Base-by-base conservation (phyloP, 64 coral and sea anemone species). In the Actinia equina region DNA sequence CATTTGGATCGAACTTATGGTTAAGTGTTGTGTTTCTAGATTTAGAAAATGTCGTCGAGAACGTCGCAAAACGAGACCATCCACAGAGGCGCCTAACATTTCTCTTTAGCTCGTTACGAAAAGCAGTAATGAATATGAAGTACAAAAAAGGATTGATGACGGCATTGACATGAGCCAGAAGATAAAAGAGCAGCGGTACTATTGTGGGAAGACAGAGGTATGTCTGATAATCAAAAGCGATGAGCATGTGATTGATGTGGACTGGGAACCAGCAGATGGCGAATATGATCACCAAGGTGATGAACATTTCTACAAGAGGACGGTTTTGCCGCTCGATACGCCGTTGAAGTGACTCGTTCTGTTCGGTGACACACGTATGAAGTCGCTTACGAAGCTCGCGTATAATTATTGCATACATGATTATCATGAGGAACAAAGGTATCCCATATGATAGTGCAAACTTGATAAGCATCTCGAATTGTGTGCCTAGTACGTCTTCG, bases 261-360 rank as follows among this genome's bases (percentile, higher is more conserved):
- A 92, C 90, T n/a, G 90, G 90, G 51, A 92, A 83, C 90, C 90
- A 92, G 19, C 90, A 92, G 11, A 92, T 69, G 3, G 90, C 90
- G 53, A 92, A 92, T 56, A 87, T 87, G 25, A 83, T 80, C 18
- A 92, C 90, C 79, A 92, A 82, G 4, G 85, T 86, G 42, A 87
- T 77, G 63, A 92, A 87, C 90, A 92, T 92, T 44, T 80, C 55
- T 3, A 92, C 85, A 4, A 92, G 61, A 16, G 84, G 85, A 82
- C 86, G 84, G 80, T 92, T 92, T 27, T 87, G 77, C n/a, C 82
- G 90, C 17, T 79, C 58, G 23, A 92, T 87, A 7, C 81, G 58
- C 18, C 71, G 79, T 20, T 70, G 79, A 52, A 87, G 44, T 43
- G 53, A 41, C 77, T 51, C 17, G 57, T 92, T 61, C 69, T 87